Conservation (phyloP, 2,797 vertebrate species). For the Galago senegalensis region DNA sequence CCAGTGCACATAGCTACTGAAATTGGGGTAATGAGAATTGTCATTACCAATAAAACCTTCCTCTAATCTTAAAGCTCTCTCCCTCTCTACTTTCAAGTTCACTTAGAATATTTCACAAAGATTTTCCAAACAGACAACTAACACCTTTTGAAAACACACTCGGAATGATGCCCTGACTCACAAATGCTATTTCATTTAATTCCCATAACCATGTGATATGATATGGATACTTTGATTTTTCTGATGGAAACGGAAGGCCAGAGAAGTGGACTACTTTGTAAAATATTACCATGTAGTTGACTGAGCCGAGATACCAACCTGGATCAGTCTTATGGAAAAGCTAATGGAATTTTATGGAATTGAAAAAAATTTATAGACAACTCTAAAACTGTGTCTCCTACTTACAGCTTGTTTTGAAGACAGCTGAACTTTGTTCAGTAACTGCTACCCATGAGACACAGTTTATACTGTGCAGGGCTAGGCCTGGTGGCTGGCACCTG, state of each 20-base stretch:
- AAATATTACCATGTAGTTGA: background rate
- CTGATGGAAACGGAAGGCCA: background rate
- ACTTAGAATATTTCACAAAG: conserved; percentile 9
- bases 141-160: background rate
- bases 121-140: background rate
- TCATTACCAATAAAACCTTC: background rate
- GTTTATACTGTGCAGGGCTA: background rate
- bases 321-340: background rate
- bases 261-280: background rate
- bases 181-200: background rate
- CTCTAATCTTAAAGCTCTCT: background rate
- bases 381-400: conserved; percentile 1
- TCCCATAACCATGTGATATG: background rate
- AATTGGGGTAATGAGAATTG: background rate
- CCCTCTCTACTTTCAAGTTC: background rate
- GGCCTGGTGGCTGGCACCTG: no score
- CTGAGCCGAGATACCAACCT: background rate
- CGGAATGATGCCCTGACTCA: background rate
- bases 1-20: background rate
- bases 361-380: background rate
- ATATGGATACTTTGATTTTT: background rate
- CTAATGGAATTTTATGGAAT: background rate
- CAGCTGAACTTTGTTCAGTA: background rate
- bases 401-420: background rate
- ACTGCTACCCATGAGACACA: background rate